These are phyloP conservation scores for Bugula neritina DNA, from an alignment of 2,888 invertebrate species.

Conservation along the genomic window DNA sequence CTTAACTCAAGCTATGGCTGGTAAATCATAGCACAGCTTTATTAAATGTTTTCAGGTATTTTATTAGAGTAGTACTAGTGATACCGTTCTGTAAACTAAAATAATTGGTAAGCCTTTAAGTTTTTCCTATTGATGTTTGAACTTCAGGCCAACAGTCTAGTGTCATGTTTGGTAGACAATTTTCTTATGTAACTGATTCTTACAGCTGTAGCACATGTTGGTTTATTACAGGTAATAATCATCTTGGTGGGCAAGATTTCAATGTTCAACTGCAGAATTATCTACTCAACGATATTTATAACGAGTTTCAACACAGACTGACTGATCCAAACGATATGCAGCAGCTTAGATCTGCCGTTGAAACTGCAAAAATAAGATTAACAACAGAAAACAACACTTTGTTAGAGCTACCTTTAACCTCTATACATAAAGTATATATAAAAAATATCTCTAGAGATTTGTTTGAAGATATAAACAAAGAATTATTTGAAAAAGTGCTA, in stretches of 20 bases:
- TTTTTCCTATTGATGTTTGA: too few species aligned
- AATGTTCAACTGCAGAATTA: constrained; percentile 53
- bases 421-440: constrained; percentile 38
- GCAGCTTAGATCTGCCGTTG: constrained; percentile 51
- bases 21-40: constrained; percentile 35
- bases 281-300: constrained; percentile 41
- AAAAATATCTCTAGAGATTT: constrained; percentile 47
- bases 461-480: constrained; percentile 55
- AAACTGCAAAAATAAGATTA: constrained; percentile 52
- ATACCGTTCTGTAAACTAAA: too few species aligned
- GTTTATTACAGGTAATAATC: constrained; percentile 57
- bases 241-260: constrained; percentile 58
- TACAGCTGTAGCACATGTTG: too few species aligned
- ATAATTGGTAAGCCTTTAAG: too few species aligned
- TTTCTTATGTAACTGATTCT: too few species aligned
- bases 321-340: constrained; percentile 54
- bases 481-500: constrained; percentile 54
- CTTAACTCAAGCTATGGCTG: constrained; percentile 57
- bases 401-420: constrained; percentile 45
- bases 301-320: constrained; percentile 39
- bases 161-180: too few species aligned
- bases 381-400: constrained; percentile 38
- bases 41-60: too few species aligned
- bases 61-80: too few species aligned
- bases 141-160: too few species aligned